A percentile compares a stretch with the other conserved stretches of the same genome.
Evolutionary conservation across 2,797 vertebrate genomes (phyloP).

Genomic region (Crocidura indochinensis): DNA sequence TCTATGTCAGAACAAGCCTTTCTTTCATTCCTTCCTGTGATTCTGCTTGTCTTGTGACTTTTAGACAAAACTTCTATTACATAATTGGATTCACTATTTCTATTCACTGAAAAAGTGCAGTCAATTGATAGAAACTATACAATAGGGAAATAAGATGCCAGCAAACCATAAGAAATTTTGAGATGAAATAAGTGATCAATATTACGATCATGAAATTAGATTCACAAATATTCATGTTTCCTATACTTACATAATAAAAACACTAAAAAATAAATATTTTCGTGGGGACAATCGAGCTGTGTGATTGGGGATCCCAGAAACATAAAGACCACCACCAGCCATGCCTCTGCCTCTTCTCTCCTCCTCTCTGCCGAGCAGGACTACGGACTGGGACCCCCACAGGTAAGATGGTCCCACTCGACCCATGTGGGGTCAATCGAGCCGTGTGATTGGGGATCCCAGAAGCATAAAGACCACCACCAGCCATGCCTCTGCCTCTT

Average conservation of each 20-base stretch:
- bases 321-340: too few species aligned
- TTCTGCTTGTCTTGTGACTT: conserved; percentile 78
- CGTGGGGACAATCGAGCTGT: too few species aligned
- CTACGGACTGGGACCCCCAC: too few species aligned
- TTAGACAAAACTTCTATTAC: conserved; percentile 74
- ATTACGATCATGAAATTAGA: conserved; percentile 7
- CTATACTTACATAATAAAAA: conserved; percentile 31
- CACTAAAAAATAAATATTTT: conserved; percentile 21
- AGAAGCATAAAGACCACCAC: too few species aligned
- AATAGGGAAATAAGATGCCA: conserved; percentile 51
- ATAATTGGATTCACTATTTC: conserved; percentile 76
- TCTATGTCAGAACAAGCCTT: conserved; percentile 77
- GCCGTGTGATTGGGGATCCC: too few species aligned
- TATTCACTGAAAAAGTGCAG: conserved; percentile 31
- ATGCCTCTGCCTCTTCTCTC: too few species aligned
- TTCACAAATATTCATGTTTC: background rate
- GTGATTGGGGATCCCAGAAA: too few species aligned
- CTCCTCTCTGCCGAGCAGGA: too few species aligned
- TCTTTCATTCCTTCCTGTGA: conserved; percentile 70
- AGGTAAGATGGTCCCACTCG: too few species aligned
- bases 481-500: too few species aligned
- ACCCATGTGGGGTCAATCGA: too few species aligned
- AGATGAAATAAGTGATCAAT: background rate
- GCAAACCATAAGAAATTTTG: conserved; percentile 26
- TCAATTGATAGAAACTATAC: conserved; percentile 52